Base-by-base conservation (phyloP, 2,113 vertebrate species). In the Oceanodroma tethys region DNA sequence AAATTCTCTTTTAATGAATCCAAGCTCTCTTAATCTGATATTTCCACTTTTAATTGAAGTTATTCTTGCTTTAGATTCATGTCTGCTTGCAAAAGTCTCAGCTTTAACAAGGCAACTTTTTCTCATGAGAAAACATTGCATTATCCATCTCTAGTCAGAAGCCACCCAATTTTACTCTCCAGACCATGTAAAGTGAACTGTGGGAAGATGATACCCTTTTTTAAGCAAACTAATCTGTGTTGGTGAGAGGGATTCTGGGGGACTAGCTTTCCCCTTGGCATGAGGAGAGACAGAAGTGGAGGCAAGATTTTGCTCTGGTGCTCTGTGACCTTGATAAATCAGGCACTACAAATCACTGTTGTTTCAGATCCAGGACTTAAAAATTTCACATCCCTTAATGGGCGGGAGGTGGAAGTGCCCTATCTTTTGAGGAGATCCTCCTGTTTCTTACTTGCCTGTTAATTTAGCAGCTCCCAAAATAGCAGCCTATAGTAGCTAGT, bases 351-450 rank as follows among this genome's bases (percentile, higher is more conserved):
- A 95, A 95, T 95, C 80, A 91, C 19, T 88, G 30, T 27, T 72
- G 11, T 52, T 93, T 76, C 68, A 91, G 87, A 74, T 56, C 58
- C 14, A 59, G 36, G 50, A 60, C 59, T 85, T 65, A 9, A 70
- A 86, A 80, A 47, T 52, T 71, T 92, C 50, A 26, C 36, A 60
- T 79, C 84, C 42, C 7, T 71, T 87, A 94, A 74, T 5, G 38
- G 63, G 53, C 9, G 16, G 79, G 93, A 87, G 89, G 84, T 0
- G 0, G 43, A 87, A 94, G 27, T 79, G 21, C 15, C 40, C 60
- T 82, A 11, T 91, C 27, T 87, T 87, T 87, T 96, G 87, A 97
- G 58, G 85, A 48, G 70, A 82, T 87, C 68, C 96, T 96, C 27
- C 87, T 96, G 93, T 89, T 96, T 88, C 68, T 95, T 70, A 38